These are phyloP conservation scores for Cyprinus carpio DNA, from an alignment of 2,113 vertebrate species.

Conservation along the genomic window DNA sequence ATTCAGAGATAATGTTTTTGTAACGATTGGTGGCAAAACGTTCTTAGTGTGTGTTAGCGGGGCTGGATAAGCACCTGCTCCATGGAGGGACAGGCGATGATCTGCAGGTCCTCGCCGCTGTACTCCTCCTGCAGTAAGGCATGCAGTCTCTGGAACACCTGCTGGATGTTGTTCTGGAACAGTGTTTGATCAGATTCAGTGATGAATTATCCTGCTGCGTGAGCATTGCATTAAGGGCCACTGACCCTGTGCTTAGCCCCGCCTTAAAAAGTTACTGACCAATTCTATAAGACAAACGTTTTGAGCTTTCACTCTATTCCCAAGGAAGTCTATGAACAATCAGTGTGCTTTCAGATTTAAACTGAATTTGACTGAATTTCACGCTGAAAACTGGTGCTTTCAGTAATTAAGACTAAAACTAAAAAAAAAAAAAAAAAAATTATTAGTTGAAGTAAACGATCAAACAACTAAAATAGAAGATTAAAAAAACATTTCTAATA, in stretches of 20 bases:
- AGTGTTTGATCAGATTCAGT: not conserved
- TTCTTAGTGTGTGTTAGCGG: too few relatives aligned
- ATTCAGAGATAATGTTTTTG: too few relatives aligned
- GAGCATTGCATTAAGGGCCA: not conserved
- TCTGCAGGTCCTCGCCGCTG: conserved; percentile 89
- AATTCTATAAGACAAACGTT: not conserved
- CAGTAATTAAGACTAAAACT: too few relatives aligned
- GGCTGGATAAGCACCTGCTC: conserved; percentile 82
- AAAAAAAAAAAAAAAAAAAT: too few relatives aligned
- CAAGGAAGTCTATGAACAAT: too few relatives aligned
- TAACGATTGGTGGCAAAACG: too few relatives aligned
- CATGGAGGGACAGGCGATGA: conserved; percentile 93
- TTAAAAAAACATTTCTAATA: too few relatives aligned
- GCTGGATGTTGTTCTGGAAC: conserved; percentile 93
- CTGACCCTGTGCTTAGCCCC: not conserved
- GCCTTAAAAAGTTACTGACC: not conserved
- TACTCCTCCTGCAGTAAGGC: conserved; percentile 91
- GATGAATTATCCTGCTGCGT: not conserved
- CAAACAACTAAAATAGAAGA: too few relatives aligned
- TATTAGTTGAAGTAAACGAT: too few relatives aligned
- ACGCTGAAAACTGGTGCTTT: too few relatives aligned
- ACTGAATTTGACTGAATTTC: too few relatives aligned
- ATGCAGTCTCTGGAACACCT: conserved; percentile 92
- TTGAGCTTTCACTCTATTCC: not conserved
- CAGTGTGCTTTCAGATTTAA: not conserved